These are phyloP conservation scores for Enteromius argenteus DNA, from an alignment of 2,797 vertebrate genomes.

Conservation along the genomic window DNA sequence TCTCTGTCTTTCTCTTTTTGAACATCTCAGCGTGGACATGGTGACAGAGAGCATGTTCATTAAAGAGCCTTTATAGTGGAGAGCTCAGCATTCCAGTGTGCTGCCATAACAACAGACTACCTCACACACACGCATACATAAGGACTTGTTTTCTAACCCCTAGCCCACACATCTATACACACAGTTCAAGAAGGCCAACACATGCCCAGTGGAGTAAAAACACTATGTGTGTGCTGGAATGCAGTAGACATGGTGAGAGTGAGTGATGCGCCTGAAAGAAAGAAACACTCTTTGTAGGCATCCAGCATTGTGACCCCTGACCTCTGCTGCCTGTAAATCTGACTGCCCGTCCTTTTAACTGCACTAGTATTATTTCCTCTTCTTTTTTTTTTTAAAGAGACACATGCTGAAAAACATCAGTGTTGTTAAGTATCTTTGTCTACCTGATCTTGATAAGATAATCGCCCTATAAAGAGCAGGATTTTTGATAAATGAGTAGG, in stretches of 20 bases:
- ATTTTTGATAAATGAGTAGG: not conserved
- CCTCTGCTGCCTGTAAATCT: slow-evolving; percentile 82
- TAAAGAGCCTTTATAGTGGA: slow-evolving; percentile 80
- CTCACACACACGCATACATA: slow-evolving; percentile 66
- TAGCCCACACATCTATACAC: not conserved
- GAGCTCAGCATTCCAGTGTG: slow-evolving; percentile 77
- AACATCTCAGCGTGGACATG: slow-evolving; percentile 37
- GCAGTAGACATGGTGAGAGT: slow-evolving; percentile 75
- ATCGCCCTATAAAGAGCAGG: not conserved
- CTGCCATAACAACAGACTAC: slow-evolving; percentile 80
- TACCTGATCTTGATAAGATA: not conserved
- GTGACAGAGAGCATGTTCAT: slow-evolving; percentile 72
- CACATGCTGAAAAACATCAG: slow-evolving; percentile 2
- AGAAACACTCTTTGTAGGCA: slow-evolving; percentile 80
- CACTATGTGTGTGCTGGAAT: slow-evolving; percentile 70
- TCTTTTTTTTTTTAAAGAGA: slow-evolving; percentile 22
- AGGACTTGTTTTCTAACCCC: slow-evolving; percentile 30
- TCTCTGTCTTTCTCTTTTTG: slow-evolving; percentile 16
- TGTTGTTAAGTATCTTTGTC: slow-evolving; percentile 1
- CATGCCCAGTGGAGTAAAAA: slow-evolving; percentile 8
- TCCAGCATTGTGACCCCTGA: slow-evolving; percentile 76
- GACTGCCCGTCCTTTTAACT: slow-evolving; percentile 71
- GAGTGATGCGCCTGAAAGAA: slow-evolving; percentile 72
- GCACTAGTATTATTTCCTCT: slow-evolving; percentile 50
- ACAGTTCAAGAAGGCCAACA: slow-evolving; percentile 2